phyloP scores from a whole-genome alignment of 30 jellyfish, hydroid and myxozoan species.

The Turritopsis rubra region DNA sequence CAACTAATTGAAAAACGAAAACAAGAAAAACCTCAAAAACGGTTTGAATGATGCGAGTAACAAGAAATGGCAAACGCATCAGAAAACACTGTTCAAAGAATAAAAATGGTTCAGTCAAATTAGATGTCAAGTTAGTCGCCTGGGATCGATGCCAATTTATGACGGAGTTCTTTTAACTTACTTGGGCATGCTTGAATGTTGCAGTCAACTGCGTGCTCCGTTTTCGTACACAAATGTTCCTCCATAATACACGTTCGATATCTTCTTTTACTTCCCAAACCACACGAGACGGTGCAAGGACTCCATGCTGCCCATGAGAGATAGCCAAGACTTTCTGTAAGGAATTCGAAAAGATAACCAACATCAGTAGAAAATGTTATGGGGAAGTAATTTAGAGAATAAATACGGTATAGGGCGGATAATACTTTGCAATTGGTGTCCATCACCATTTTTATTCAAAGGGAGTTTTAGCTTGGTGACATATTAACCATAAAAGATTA shows the following conservation, averaged over 20 bases:
- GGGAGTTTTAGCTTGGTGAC: too few species aligned
- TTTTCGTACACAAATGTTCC: neutral
- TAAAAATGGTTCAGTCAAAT: neutral
- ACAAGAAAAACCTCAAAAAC: neutral
- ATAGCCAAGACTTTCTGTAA: neutral
- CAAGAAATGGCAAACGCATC: neutral
- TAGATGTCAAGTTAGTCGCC: neutral
- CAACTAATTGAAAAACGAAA: slow-evolving; percentile 21
- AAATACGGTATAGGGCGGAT: too few species aligned
- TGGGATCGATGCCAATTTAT: too few species aligned
- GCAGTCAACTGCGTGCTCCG: slow-evolving; percentile 9
- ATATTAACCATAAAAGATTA: too few species aligned
- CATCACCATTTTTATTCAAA: too few species aligned
- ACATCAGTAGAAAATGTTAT: neutral
- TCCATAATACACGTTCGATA: slow-evolving; percentile 14
- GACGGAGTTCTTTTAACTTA: neutral
- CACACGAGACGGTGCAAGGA: slow-evolving; percentile 16
- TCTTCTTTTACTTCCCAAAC: neutral
- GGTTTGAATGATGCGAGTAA: neutral
- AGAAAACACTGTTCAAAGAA: neutral
- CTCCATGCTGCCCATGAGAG: slow-evolving; percentile 18
- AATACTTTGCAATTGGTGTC: too few species aligned
- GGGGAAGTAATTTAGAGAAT: too few species aligned
- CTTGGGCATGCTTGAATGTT: slow-evolving; percentile 8
- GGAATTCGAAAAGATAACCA: neutral